Conservation (phyloP, 1,140 invertebrate genomes). For the Drosophila neocordata region DNA sequence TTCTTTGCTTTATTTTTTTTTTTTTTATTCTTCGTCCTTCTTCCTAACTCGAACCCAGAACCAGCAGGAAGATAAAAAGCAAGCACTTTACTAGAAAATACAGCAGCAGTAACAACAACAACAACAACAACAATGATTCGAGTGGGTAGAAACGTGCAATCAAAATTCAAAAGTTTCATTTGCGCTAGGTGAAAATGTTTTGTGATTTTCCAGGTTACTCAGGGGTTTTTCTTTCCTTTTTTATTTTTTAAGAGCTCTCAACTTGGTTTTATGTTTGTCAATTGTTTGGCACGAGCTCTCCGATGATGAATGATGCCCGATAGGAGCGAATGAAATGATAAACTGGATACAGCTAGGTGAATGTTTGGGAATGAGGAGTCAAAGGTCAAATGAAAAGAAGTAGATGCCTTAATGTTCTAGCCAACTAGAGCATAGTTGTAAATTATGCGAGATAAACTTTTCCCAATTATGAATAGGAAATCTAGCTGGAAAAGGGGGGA, state of each 20-base stretch:
- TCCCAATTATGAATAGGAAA: neutral
- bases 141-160: slow-evolving; percentile 42
- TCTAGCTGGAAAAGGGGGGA: neutral
- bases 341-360: slow-evolving; percentile 22
- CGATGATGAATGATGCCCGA: slow-evolving; percentile 74
- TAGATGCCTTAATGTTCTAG: slow-evolving; percentile 52
- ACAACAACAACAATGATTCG: slow-evolving; percentile 29
- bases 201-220: slow-evolving; percentile 39
- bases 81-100: slow-evolving; percentile 48
- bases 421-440: slow-evolving; percentile 55
- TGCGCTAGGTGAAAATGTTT: slow-evolving; percentile 58
- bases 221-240: slow-evolving; percentile 5
- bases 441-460: slow-evolving; percentile 68
- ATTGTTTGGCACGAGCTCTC: slow-evolving; percentile 67
- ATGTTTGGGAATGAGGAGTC: neutral
- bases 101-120: slow-evolving; percentile 18
- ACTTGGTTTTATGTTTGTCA: slow-evolving; percentile 58
- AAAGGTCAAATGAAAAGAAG: slow-evolving; percentile 39
- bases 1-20: neutral
- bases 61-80: slow-evolving; percentile 56
- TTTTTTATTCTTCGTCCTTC: neutral
- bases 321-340: slow-evolving; percentile 64
- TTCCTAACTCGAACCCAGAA: slow-evolving; percentile 16
- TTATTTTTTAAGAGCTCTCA: slow-evolving; percentile 17
- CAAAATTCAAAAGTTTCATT: slow-evolving; percentile 81